A percentile compares a stretch with the other conserved stretches of the same genome.
Evolutionary conservation across 2,113 vertebrate genomes (phyloP).

Genomic region (human (Homo sapiens)): GRCh38 chr5:128520001-128520500

Average conservation of each 20-base stretch:
- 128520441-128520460: not conserved
- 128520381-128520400: not conserved
- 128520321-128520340: not conserved
- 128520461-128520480: not conserved
- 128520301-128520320: not conserved
- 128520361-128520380: not conserved
- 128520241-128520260: not conserved
- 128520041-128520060: not conserved
- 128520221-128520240: too few species aligned
- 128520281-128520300: not conserved
- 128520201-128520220: accelerated
- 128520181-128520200: not conserved
- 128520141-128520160: not conserved
- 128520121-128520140: not conserved
- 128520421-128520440: not conserved
- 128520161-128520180: not conserved
- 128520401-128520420: not conserved
- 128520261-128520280: not conserved
- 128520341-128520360: not conserved
- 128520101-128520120: not conserved
- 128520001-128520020: not conserved
- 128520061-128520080: not conserved
- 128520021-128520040: not conserved
- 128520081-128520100: not conserved
- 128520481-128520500: not conserved